Conservation (phyloP, 2,888 invertebrate species). For the Nephrotoma guestfalica region DNA sequence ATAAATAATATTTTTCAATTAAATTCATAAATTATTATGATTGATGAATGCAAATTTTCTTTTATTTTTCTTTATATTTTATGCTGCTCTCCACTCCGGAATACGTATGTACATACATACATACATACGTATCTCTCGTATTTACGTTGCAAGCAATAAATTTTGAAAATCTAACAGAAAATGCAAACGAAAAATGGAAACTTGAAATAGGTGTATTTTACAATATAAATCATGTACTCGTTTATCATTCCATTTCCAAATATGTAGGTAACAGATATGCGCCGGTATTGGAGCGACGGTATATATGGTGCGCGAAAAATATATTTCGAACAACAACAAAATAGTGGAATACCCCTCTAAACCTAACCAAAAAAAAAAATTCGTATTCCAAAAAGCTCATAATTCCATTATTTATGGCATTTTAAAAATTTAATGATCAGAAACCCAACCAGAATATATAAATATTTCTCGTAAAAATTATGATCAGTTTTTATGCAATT, state of each 20-base stretch:
- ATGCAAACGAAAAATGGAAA: not conserved
- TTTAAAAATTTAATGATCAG: not conserved
- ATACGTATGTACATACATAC: not conserved
- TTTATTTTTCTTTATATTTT: not conserved
- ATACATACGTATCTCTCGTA: not conserved
- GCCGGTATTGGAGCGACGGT: not conserved
- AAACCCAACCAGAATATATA: not conserved
- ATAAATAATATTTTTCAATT: not conserved
- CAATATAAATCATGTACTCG: not conserved
- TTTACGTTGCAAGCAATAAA: not conserved
- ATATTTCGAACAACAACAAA: not conserved
- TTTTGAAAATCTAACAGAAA: not conserved
- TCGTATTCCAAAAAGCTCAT: not conserved
- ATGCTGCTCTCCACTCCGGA: not conserved
- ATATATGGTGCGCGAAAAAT: not conserved
- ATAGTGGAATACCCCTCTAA: not conserved
- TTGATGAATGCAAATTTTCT: not conserved
- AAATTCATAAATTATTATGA: not conserved
- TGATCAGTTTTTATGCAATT: not conserved
- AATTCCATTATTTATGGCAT: not conserved
- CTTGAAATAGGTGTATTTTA: not conserved
- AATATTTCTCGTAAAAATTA: not conserved
- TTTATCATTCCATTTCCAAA: not conserved
- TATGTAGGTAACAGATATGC: not conserved
- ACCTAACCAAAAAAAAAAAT: not conserved